Percentiles rank a stretch among this genome's conserved stretches.
These are phyloP conservation scores for Clunio marinus DNA, from an alignment of 2,888 invertebrate species.

Conservation along the genomic window DNA sequence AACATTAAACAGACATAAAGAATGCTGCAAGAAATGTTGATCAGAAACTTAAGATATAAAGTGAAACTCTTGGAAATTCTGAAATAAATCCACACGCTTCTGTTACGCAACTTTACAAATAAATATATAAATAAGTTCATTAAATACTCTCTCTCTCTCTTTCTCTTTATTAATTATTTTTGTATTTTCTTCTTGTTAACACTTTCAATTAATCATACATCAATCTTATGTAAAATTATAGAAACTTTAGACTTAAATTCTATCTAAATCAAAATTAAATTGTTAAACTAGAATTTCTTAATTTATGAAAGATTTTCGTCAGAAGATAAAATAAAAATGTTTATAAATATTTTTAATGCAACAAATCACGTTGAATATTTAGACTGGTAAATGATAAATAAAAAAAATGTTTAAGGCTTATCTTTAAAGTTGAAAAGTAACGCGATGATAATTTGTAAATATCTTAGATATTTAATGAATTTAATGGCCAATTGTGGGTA, in stretches of 20 bases:
- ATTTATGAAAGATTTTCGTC: neutral
- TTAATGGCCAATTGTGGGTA: conserved; percentile 24
- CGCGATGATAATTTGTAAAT: too few species aligned
- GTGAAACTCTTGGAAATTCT: neutral
- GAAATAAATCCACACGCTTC: neutral
- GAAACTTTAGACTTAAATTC: too few species aligned
- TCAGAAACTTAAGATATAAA: neutral
- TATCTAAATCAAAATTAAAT: neutral
- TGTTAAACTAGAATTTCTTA: too few species aligned
- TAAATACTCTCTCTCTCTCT: conserved; percentile 1
- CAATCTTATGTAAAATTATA: too few species aligned
- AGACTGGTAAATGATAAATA: too few species aligned
- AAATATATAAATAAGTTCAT: too few species aligned
- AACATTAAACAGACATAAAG: neutral
- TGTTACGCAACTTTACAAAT: neutral
- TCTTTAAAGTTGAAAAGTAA: too few species aligned
- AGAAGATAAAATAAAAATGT: neutral
- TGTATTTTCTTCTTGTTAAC: conserved; percentile 1
- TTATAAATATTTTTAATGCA: neutral
- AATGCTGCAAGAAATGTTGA: conserved; percentile 10
- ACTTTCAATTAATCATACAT: conserved; percentile 11
- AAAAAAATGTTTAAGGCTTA: too few species aligned
- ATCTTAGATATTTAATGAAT: neutral
- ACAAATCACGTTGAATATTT: too few species aligned
- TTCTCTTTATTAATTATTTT: neutral